A percentile compares a stretch with the other conserved stretches of the same genome.
Evolutionary conservation across 2,888 invertebrate genomes (phyloP).

Genomic region (Lumbricus terrestris): DNA sequence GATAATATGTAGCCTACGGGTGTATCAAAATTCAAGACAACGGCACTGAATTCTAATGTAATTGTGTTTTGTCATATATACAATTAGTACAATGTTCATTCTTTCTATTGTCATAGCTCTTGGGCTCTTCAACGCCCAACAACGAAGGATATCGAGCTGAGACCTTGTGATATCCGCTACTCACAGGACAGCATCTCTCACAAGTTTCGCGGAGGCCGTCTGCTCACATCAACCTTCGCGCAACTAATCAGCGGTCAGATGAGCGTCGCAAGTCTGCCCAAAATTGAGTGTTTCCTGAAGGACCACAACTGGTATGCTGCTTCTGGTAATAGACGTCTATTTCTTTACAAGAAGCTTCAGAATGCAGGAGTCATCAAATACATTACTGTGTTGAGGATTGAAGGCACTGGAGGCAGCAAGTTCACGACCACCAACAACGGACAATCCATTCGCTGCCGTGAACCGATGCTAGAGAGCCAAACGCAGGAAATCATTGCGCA

Average conservation of each 20-base stretch:
- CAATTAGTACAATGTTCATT: too few relatives aligned
- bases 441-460: background rate
- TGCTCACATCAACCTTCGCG: background rate
- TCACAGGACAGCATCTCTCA: background rate
- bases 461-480: background rate
- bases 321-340: too few relatives aligned
- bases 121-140: too few relatives aligned
- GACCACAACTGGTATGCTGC: too few relatives aligned
- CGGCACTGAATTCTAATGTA: too few relatives aligned
- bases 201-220: background rate
- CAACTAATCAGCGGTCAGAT: background rate
- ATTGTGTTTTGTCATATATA: too few relatives aligned
- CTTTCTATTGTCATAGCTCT: background rate
- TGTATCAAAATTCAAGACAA: too few relatives aligned
- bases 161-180: background rate
- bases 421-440: background rate
- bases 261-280: too few relatives aligned
- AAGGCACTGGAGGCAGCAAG: background rate
- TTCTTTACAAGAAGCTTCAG: background rate
- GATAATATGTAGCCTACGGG: too few relatives aligned
- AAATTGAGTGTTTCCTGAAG: too few relatives aligned
- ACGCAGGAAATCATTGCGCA: background rate
- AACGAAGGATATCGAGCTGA: too few relatives aligned
- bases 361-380: background rate
- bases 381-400: background rate